Percentiles rank a stretch among this genome's conserved stretches.
These are phyloP conservation scores for Ochlodes sylvanus DNA, from an alignment of 2,888 invertebrate species.

Conservation along the genomic window DNA sequence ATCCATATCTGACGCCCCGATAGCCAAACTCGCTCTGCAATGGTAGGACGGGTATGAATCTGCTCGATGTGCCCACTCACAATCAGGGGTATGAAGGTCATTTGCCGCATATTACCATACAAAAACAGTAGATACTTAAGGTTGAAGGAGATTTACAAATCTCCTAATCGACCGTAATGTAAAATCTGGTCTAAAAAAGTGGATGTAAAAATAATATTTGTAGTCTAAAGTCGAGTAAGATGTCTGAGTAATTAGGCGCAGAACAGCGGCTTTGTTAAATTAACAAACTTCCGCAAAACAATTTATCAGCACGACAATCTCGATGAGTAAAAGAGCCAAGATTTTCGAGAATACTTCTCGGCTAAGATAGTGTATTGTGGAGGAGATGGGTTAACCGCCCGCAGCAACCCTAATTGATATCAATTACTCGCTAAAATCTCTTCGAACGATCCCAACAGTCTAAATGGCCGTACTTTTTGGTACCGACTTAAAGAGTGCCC, in stretches of 20 bases:
- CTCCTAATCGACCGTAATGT: too few relatives aligned
- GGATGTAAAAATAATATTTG: neutral
- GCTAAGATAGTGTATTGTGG: conserved; percentile 62
- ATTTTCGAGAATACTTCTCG: conserved; percentile 58
- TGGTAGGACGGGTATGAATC: too few relatives aligned
- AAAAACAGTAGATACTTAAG: too few relatives aligned
- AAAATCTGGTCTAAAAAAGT: too few relatives aligned
- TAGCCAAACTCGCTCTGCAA: too few relatives aligned
- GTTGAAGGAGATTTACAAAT: too few relatives aligned
- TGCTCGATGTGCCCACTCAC: too few relatives aligned
- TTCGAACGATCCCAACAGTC: conserved; percentile 37
- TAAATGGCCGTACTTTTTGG: conserved; percentile 40
- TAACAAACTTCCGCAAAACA: conserved; percentile 48
- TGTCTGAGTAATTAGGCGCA: conserved; percentile 22
- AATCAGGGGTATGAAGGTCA: too few relatives aligned
- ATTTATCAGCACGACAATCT: conserved; percentile 61
- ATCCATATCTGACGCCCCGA: too few relatives aligned
- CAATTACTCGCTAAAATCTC: conserved; percentile 60
- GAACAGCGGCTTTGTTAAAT: conserved; percentile 23
- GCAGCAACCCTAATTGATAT: conserved; percentile 71
- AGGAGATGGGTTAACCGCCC: conserved; percentile 58
- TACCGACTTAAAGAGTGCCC: conserved; percentile 35
- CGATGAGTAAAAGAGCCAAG: conserved; percentile 55
- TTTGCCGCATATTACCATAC: too few relatives aligned
- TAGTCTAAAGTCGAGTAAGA: neutral